Evolutionary conservation across 2,113 vertebrate genomes (phyloP), one percentile per base, ranked within the genome.

Genomic region (Halcyon senegalensis): DNA sequence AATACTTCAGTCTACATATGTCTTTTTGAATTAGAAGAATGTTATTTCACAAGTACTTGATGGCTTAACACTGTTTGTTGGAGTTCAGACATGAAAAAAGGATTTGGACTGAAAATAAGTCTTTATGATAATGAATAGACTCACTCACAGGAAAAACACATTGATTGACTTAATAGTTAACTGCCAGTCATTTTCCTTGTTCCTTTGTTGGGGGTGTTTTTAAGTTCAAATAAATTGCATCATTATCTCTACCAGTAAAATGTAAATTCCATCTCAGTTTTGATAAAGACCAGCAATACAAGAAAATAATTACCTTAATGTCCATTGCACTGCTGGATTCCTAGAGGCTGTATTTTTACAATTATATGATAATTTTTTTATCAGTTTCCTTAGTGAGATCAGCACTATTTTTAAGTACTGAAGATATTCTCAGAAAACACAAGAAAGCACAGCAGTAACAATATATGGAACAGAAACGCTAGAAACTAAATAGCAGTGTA

Each of bases 311-410:
- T 81, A 87, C 68, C 62, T 95, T 86, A 95, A 81, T 30, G 75
- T 39, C 51, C 46, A 46, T n/a, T 81, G 79, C 74, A 88, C 58
- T 94, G 81, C 90, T 73, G 43, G 73, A 76, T 91, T 84, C 66
- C 90, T 81, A 77, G 53, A 85, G 76, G 53, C 35, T 89, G 51
- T 27, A 35, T 68, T 92, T 94, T 91, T 79, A 78, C 55, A 93
- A 83, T 20, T 24, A n/a, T 53, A 83, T 2, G 20, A 86, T 95
- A 92, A 95, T 88, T 86, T 92, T 96, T 95, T 97, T 82, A 95
- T 93, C 86, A 94, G 60, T 83, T 96, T 93, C 91, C 92, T 95
- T 79, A 79, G 66, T 84, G 93, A 94, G 77, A 56, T 90, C 93
- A 93, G 66, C 31, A 67, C 91, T 92, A 96, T 94, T 95, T 96